phyloP scores from a whole-genome alignment of 2,888 invertebrate species.

The Heteromurus nitidus region DNA sequence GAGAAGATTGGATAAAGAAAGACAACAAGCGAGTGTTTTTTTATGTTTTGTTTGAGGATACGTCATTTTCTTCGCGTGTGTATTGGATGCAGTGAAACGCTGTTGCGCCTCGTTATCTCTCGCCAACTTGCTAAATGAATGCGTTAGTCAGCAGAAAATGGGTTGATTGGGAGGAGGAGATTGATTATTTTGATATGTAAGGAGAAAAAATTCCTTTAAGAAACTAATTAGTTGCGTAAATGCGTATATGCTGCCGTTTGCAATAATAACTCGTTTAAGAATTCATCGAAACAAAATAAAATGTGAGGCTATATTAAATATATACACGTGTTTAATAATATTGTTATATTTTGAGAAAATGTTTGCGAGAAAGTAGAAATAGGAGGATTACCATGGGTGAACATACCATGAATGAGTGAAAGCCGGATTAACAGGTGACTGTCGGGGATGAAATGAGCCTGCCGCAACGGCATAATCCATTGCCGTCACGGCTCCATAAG shows the following conservation, averaged over 20 bases:
- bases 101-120: background rate
- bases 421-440: constrained; percentile 79
- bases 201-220: background rate
- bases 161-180: constrained; percentile 51
- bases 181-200: constrained; percentile 56
- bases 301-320: no score
- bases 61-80: constrained; percentile 42
- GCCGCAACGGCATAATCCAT: constrained; percentile 80
- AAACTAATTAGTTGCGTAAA: background rate
- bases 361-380: no score
- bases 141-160: constrained; percentile 53
- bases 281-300: no score
- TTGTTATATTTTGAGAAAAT: no score
- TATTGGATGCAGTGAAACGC: background rate
- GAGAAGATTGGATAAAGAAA: background rate
- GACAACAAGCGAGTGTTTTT: constrained; percentile 4
- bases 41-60: constrained; percentile 7
- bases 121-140: background rate
- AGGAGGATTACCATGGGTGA: no score
- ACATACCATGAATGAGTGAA: constrained; percentile 96
- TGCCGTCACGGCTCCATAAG: constrained; percentile 79
- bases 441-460: constrained; percentile 77
- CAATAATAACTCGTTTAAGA: no score
- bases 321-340: no score
- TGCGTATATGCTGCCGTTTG: no score